These are phyloP conservation scores for Nilaparvata lugens DNA, from an alignment of 1,140 invertebrate genomes.

Conservation along the genomic window DNA sequence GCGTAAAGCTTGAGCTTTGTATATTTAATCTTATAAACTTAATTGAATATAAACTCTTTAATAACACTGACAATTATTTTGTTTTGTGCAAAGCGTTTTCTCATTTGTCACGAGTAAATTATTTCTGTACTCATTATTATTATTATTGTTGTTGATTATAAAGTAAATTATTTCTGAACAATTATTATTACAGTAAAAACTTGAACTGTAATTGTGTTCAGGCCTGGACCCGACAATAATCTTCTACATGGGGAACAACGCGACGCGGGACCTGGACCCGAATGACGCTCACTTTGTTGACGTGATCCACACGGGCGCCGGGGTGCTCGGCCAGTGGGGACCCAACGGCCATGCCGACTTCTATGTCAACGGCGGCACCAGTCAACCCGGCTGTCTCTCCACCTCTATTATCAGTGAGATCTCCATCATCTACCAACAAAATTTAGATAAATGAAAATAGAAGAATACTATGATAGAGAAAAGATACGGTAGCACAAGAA, in stretches of 20 bases:
- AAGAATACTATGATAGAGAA: too few species aligned
- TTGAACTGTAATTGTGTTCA: constrained; percentile 32
- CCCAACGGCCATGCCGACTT: constrained; percentile 82
- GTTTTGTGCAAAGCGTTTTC: too few species aligned
- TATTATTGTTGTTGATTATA: too few species aligned
- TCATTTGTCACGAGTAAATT: too few species aligned
- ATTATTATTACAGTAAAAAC: neutral
- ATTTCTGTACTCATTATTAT: too few species aligned
- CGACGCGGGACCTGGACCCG: constrained; percentile 70
- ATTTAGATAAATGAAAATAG: too few species aligned
- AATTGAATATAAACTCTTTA: too few species aligned
- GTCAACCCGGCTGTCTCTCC: constrained; percentile 75
- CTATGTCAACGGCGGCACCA: constrained; percentile 81
- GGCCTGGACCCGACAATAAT: constrained; percentile 74
- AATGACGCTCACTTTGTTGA: constrained; percentile 81
- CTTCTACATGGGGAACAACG: constrained; percentile 65
- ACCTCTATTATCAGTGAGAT: constrained; percentile 67
- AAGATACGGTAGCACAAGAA: too few species aligned
- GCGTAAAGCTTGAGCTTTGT: too few species aligned
- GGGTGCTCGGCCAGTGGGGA: constrained; percentile 74
- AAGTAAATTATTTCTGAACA: constrained; percentile 5
- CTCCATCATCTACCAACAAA: neutral
- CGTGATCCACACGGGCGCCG: constrained; percentile 79
- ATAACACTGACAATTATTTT: too few species aligned
- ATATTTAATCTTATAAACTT: too few species aligned